A percentile compares a stretch with the other conserved stretches of the same genome.
Conservation (phyloP, 1,140 invertebrate species). For the Leptinotarsa undecemlineata region DNA sequence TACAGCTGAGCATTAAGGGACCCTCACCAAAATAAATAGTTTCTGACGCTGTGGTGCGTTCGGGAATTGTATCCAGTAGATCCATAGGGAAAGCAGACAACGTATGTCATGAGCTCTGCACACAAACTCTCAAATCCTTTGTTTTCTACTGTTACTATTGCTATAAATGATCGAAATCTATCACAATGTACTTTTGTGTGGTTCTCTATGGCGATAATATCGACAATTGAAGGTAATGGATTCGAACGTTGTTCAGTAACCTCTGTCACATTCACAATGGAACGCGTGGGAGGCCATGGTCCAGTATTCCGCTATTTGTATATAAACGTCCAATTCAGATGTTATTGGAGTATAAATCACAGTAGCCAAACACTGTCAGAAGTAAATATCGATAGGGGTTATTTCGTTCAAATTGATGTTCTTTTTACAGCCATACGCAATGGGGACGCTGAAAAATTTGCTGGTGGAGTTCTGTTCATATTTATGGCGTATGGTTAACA, state of each 20-base stretch:
- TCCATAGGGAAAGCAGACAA: slow-evolving; percentile 15
- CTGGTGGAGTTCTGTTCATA: neutral
- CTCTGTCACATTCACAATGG: slow-evolving; percentile 18
- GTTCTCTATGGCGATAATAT: neutral
- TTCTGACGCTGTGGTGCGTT: slow-evolving; percentile 24
- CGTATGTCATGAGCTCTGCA: slow-evolving; percentile 17
- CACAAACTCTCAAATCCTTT: slow-evolving; percentile 23
- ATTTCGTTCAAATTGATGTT: neutral
- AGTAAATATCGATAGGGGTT: neutral
- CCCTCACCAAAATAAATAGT: slow-evolving; percentile 41
- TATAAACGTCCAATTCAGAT: slow-evolving; percentile 1
- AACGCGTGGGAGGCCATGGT: neutral
- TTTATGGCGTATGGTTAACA: neutral
- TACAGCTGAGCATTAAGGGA: slow-evolving; percentile 43
- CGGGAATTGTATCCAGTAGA: slow-evolving; percentile 14
- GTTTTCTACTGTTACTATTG: slow-evolving; percentile 20
- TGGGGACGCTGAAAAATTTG: neutral
- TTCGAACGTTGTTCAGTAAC: slow-evolving; percentile 11
- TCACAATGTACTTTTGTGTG: slow-evolving; percentile 25
- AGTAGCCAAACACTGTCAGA: neutral
- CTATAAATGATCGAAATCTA: slow-evolving; percentile 20
- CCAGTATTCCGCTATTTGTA: neutral
- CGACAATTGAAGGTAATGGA: slow-evolving; percentile 23
- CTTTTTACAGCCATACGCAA: neutral
- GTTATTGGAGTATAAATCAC: slow-evolving; percentile 5